These are phyloP conservation scores for Argyrosomus japonicus DNA, from an alignment of 2,113 vertebrate genomes.

Conservation along the genomic window DNA sequence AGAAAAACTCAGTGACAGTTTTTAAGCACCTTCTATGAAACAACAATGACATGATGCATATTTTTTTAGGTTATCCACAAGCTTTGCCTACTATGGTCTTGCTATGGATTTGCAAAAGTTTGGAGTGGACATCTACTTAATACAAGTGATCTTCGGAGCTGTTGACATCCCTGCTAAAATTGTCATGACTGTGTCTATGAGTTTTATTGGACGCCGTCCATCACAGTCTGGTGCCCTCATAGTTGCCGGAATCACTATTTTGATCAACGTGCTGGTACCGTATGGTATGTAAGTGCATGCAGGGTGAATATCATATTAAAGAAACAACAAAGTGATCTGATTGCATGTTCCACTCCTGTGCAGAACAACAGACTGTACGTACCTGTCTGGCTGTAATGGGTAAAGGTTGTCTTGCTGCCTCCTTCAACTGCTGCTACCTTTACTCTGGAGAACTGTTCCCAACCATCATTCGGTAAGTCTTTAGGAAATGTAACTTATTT, in stretches of 20 bases:
- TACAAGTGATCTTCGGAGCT: slow-evolving; percentile 86
- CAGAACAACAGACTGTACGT: slow-evolving; percentile 85
- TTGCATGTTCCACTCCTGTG: slow-evolving; percentile 9
- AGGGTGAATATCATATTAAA: background rate
- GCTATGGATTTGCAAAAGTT: slow-evolving; percentile 88
- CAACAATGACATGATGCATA: background rate
- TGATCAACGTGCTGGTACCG: slow-evolving; percentile 86
- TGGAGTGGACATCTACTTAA: slow-evolving; percentile 85
- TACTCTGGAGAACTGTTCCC: slow-evolving; percentile 83
- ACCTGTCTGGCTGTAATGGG: slow-evolving; percentile 89
- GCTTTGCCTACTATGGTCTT: slow-evolving; percentile 86
- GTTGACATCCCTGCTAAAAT: slow-evolving; percentile 88
- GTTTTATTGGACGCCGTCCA: slow-evolving; percentile 75
- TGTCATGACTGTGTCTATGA: slow-evolving; percentile 78
- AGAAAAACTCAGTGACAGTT: background rate
- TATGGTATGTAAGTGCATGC: slow-evolving; percentile 72
- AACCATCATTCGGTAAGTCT: slow-evolving; percentile 80
- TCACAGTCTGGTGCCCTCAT: slow-evolving; percentile 79
- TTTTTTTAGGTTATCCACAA: slow-evolving; percentile 81
- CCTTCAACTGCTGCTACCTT: slow-evolving; percentile 90
- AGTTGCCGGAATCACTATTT: slow-evolving; percentile 79
- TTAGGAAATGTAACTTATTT: background rate
- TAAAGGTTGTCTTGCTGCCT: slow-evolving; percentile 90
- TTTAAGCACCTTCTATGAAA: background rate
- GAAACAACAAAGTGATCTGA: background rate